Conservation (phyloP, 2,888 invertebrate genomes). For the Cerastoderma edule region DNA sequence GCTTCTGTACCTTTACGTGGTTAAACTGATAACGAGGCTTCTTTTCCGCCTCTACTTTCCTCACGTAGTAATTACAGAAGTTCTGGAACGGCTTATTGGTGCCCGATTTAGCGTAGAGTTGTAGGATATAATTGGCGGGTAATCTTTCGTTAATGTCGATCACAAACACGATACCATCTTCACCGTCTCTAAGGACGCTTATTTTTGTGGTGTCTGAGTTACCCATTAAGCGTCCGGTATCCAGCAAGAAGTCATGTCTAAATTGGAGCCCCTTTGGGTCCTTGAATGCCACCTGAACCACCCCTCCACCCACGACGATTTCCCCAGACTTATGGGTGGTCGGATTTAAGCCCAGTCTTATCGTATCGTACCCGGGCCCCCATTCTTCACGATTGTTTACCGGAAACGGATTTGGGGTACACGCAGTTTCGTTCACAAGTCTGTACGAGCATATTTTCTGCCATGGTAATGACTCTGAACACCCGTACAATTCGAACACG, state of each 20-base stretch:
- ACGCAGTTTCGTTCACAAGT: constrained; percentile 33
- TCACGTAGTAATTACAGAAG: constrained; percentile 50
- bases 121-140: constrained; percentile 32
- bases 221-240: constrained; percentile 18
- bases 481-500: constrained; percentile 39
- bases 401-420: constrained; percentile 36
- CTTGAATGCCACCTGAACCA: constrained; percentile 44
- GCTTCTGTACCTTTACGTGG: constrained; percentile 15
- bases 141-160: constrained; percentile 48
- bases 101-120: constrained; percentile 39
- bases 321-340: constrained; percentile 44
- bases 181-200: constrained; percentile 44
- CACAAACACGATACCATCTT: constrained; percentile 48
- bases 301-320: constrained; percentile 37
- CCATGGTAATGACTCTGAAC: constrained; percentile 15
- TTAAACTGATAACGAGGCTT: constrained; percentile 15
- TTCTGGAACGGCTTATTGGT: constrained; percentile 28
- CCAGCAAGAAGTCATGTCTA: constrained; percentile 26
- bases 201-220: constrained; percentile 34
- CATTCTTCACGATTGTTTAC: constrained; percentile 51
- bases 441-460: constrained; percentile 37
- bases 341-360: constrained; percentile 34
- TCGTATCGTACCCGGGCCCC: constrained; percentile 49
- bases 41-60: constrained; percentile 31
- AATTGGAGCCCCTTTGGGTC: constrained; percentile 38